Evolutionary conservation across 2,113 vertebrate species (phyloP).

Genomic region (Engraulis encrasicolus): DNA sequence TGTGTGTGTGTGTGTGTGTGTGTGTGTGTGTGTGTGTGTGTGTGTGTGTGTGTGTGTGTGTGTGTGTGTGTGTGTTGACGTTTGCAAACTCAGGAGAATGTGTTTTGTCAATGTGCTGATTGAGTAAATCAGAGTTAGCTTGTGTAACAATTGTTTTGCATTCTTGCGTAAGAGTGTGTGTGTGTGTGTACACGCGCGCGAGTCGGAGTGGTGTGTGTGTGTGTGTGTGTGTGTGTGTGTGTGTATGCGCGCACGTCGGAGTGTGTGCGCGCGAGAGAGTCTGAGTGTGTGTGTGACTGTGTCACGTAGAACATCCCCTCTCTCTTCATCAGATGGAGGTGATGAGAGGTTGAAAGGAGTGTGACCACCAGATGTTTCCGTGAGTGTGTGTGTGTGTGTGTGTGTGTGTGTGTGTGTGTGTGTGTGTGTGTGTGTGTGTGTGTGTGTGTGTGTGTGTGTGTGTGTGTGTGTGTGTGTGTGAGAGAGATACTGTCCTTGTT

Average conservation of each 20-base stretch:
- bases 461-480: no score
- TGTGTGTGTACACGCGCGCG: no score
- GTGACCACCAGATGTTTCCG: background rate
- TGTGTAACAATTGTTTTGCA: background rate
- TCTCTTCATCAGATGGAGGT: background rate
- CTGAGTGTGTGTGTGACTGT: background rate
- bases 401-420: no score
- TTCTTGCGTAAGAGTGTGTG: background rate
- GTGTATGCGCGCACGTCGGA: background rate
- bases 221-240: constrained; percentile 2
- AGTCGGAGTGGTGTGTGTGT: no score
- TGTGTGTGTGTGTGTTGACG: background rate
- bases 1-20: background rate
- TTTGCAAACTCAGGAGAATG: background rate
- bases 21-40: no score
- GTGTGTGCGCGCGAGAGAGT: background rate
- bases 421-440: no score
- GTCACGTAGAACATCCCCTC: background rate
- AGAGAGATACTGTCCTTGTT: background rate
- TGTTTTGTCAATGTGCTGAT: background rate
- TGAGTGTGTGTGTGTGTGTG: background rate
- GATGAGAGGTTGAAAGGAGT: background rate
- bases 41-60: no score
- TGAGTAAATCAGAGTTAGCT: background rate
- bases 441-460: no score